A percentile compares a stretch with the other conserved stretches of the same genome.
Conservation (phyloP, 2,797 vertebrate genomes). For the Knipowitschia caucasica region DNA sequence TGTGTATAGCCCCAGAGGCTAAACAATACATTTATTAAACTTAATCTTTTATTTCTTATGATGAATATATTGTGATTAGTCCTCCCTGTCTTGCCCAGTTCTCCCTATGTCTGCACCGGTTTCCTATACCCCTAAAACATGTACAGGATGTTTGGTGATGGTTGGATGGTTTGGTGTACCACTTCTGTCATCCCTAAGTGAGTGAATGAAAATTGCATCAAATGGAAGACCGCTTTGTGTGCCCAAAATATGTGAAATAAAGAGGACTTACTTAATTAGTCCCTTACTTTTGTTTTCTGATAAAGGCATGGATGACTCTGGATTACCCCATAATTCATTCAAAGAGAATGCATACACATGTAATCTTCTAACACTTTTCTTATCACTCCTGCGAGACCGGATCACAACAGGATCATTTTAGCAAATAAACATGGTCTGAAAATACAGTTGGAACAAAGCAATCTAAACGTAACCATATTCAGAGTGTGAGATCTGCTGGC, state of each 20-base stretch:
- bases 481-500: constrained; percentile 70
- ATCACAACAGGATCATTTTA: constrained; percentile 69
- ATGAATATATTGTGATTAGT: constrained; percentile 44
- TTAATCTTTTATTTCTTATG: constrained; percentile 25
- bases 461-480: constrained; percentile 62
- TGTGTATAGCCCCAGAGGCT: constrained; percentile 51
- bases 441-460: constrained; percentile 70
- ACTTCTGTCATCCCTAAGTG: no score
- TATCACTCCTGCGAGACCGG: constrained; percentile 64
- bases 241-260: no score
- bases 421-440: constrained; percentile 69
- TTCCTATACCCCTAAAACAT: no score
- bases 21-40: constrained; percentile 51
- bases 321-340: constrained; percentile 51
- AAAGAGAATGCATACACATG: constrained; percentile 57
- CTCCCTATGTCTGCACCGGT: no score
- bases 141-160: no score
- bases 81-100: no score
- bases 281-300: constrained; percentile 48
- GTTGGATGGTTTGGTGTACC: no score
- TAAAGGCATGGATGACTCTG: constrained; percentile 49
- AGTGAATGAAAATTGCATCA: no score
- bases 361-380: constrained; percentile 65
- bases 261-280: no score
- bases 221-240: no score